phyloP scores from a whole-genome alignment of 1,140 invertebrate genomes.

The Cepaea nemoralis region DNA sequence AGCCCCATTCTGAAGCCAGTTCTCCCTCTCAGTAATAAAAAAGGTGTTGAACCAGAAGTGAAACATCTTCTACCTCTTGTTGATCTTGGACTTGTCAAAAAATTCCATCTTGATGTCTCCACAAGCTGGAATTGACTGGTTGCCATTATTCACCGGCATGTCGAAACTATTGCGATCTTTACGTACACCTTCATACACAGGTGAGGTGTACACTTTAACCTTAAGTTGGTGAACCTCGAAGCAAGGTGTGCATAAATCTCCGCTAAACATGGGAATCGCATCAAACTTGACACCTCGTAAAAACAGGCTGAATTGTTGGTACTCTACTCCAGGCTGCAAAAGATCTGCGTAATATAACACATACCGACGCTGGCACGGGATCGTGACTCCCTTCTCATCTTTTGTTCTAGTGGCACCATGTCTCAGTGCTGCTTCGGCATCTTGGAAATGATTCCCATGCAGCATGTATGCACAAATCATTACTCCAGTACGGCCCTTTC shows the following conservation, averaged over 20 bases:
- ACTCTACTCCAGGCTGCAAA: constrained; percentile 77
- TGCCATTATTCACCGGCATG: constrained; percentile 57
- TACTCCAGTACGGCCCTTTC: constrained; percentile 86
- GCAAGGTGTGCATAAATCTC: constrained; percentile 70
- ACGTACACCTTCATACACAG: constrained; percentile 75
- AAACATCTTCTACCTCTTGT: constrained; percentile 87
- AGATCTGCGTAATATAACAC: constrained; percentile 90
- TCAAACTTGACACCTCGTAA: constrained; percentile 82
- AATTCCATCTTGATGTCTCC: constrained; percentile 94
- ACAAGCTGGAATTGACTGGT: constrained; percentile 78
- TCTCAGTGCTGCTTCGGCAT: constrained; percentile 87
- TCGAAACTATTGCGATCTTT: constrained; percentile 74
- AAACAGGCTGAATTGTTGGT: constrained; percentile 80
- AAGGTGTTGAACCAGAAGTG: constrained; percentile 98
- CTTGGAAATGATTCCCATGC: constrained; percentile 83
- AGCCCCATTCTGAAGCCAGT: constrained; percentile 46
- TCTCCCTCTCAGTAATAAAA: constrained; percentile 78
- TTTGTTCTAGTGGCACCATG: constrained; percentile 89
- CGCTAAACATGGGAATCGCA: constrained; percentile 78
- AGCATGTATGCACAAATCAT: constrained; percentile 99
- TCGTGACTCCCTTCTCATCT: constrained; percentile 95
- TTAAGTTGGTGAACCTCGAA: constrained; percentile 78
- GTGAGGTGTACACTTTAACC: constrained; percentile 76
- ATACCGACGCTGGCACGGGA: constrained; percentile 96
- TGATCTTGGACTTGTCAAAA: constrained; percentile 86